Conservation (phyloP, 64 coral and sea anemone genomes). For the Orbicella faveolata region DNA sequence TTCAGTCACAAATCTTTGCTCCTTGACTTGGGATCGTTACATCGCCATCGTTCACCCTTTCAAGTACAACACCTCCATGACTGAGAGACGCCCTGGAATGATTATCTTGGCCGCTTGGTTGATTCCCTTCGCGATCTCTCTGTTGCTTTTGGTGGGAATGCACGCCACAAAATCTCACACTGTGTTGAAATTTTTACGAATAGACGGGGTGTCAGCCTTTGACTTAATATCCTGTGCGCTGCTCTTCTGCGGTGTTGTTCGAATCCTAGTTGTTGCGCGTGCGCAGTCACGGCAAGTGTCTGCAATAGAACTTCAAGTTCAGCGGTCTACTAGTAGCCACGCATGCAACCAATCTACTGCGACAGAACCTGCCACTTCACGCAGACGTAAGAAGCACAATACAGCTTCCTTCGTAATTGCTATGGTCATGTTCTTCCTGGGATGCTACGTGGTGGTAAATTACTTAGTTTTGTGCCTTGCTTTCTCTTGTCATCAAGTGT, state of each 20-base stretch:
- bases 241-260: neutral
- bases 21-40: constrained; percentile 42
- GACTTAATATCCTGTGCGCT: neutral
- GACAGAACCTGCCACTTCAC: neutral
- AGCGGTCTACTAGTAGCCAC: neutral
- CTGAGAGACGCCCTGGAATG: neutral
- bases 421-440: neutral
- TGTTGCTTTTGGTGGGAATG: neutral
- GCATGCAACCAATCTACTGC: neutral
- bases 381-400: neutral
- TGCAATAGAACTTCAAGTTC: neutral
- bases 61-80: neutral
- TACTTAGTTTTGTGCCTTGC: neutral
- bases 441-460: neutral
- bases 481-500: neutral
- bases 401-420: neutral
- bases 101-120: neutral
- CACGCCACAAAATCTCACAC: neutral
- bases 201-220: neutral
- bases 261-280: neutral
- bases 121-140: neutral
- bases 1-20: neutral
- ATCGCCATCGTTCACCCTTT: constrained; percentile 31
- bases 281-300: neutral
- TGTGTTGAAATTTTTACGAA: neutral